Evolutionary conservation across 1,140 invertebrate species (phyloP), one percentile per base, ranked within the genome.

Genomic region (Solenopsis fugax): DNA sequence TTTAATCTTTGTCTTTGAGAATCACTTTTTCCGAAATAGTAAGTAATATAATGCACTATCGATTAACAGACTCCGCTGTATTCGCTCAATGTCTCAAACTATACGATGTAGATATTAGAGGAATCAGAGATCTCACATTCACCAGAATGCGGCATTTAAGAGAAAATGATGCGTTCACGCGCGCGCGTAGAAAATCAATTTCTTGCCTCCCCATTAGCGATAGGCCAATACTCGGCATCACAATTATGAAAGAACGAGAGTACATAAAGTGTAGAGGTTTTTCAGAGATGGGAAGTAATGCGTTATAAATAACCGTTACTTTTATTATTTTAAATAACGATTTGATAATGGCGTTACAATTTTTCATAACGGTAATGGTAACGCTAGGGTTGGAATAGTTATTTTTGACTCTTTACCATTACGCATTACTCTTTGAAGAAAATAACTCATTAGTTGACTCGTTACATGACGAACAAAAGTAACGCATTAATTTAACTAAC

Each of bases 71-170:
- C 18, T 82, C 69, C 80, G 37, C 45, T 84, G 45, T 75, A 84
- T 75, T 84, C 80, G 80, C 80, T 84, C 80, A 84, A 84, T 84
- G 80, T 84, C 54, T 84, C 54, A 62, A 73, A 75, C 54, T 50
- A 48, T 75, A 75, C 13, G 67, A 84, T 37, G 45, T 84, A 84
- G 69, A 75, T 60, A n/a, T 84, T 84, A 75, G 80, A 73, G 54
- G 54, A 60, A 75, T 84, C 80, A 73, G 69, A 62, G 54, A 75
- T 50, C 54, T 84, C 54, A 60, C 54, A 60, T 64, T 73, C 69
- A 37, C 9, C 54, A 60, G 69, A 73, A 84, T 60, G 29, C 56
- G n/a, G 29, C 13, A 6, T 37, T 52, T 13, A 18, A 54, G 54
- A 67, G 12, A 54, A 34, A 45, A 45, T 24, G 21, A 65, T 18